A percentile compares a stretch with the other conserved stretches of the same genome.
These are phyloP conservation scores for Acronicta psi DNA, from an alignment of 2,888 invertebrate species.

Conservation along the genomic window DNA sequence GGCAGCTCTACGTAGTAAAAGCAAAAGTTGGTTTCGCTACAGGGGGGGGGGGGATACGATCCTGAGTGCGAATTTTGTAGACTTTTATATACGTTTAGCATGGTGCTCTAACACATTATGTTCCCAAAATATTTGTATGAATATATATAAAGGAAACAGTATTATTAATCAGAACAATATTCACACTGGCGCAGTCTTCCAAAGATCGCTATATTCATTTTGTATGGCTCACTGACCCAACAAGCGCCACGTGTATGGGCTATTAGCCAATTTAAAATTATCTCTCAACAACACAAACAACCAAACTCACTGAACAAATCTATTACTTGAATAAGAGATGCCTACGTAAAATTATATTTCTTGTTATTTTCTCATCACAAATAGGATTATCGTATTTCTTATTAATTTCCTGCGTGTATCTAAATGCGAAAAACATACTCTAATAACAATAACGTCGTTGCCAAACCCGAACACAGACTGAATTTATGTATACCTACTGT, in stretches of 20 bases:
- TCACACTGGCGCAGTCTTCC: conserved; percentile 84
- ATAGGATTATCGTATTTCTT: conserved; percentile 58
- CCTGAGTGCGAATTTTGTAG: conserved; percentile 63
- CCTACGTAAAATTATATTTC: conserved; percentile 37
- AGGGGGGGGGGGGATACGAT: conserved; percentile 41
- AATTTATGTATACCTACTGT: conserved; percentile 83
- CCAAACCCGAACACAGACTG: conserved; percentile 87
- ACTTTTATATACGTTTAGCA: conserved; percentile 79
- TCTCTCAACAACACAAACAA: conserved; percentile 23
- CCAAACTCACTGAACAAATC: conserved; percentile 44
- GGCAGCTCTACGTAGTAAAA: conserved; percentile 68
- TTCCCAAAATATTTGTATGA: conserved; percentile 66
- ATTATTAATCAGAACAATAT: conserved; percentile 78
- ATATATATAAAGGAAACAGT: conserved; percentile 79
- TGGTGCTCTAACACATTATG: conserved; percentile 83
- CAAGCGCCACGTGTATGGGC: conserved; percentile 38
- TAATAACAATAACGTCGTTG: conserved; percentile 81
- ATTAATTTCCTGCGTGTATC: conserved; percentile 49
- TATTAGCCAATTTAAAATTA: conserved; percentile 37
- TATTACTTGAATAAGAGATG: conserved; percentile 44
- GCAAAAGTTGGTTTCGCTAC: conserved; percentile 54
- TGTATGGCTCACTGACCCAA: conserved; percentile 43
- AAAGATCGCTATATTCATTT: conserved; percentile 69
- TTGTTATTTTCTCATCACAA: conserved; percentile 64
- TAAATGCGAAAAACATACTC: conserved; percentile 56